Percentiles rank a stretch among this genome's conserved stretches.
Conservation (phyloP, 2,797 vertebrate genomes). For the Pterois miles region DNA sequence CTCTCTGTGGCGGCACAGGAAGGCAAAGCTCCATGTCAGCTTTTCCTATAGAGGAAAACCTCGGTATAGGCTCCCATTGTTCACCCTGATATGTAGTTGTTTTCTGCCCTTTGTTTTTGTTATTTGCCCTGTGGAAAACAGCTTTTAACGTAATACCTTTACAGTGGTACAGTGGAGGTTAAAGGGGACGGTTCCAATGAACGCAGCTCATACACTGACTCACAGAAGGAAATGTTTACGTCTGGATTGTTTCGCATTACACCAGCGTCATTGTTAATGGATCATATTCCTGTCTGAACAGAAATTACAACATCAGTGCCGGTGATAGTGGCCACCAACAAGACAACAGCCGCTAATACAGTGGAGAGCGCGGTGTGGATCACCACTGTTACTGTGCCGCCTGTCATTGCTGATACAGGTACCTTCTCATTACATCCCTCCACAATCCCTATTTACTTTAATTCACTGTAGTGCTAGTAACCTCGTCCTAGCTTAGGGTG, state of each 20-base stretch:
- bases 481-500: background rate
- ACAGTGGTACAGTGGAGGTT: conserved; percentile 37
- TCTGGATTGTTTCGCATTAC: conserved; percentile 1
- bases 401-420: conserved; percentile 76
- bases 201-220: conserved; percentile 36
- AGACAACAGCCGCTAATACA: conserved; percentile 33
- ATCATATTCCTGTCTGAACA: conserved; percentile 47
- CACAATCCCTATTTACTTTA: background rate
- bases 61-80: conserved; percentile 77
- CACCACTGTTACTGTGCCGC: conserved; percentile 67
- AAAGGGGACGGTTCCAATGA: conserved; percentile 43
- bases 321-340: conserved; percentile 64
- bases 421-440: conserved; percentile 3
- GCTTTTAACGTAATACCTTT: conserved; percentile 48
- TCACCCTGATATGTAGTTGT: conserved; percentile 58
- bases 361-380: conserved; percentile 50
- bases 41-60: conserved; percentile 79
- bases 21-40: conserved; percentile 78
- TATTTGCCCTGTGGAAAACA: conserved; percentile 56
- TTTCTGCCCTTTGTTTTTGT: conserved; percentile 72
- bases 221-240: conserved; percentile 27
- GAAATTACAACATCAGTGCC: conserved; percentile 75
- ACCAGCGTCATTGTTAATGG: background rate
- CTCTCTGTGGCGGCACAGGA: conserved; percentile 73
- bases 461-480: background rate